phyloP scores from a whole-genome alignment of 2,888 invertebrate species.

The Acleris sparsana region DNA sequence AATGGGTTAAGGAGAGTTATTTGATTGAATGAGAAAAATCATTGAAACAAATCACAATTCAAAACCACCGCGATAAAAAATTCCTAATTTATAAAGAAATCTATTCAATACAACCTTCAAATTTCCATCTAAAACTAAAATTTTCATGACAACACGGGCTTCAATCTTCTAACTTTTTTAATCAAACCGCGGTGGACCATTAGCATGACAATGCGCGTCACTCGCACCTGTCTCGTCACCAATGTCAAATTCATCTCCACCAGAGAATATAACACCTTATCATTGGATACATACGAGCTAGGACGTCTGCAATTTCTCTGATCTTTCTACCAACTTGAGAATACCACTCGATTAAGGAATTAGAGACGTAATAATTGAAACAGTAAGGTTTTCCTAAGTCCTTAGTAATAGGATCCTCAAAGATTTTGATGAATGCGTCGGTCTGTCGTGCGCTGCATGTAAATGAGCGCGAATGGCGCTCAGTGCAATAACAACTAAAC shows the following conservation, averaged over 20 bases:
- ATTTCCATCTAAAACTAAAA: slow-evolving; percentile 21
- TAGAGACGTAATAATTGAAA: slow-evolving; percentile 16
- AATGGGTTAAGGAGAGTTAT: too few relatives aligned
- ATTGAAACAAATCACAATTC: not conserved
- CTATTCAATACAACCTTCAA: not conserved
- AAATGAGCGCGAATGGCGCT: slow-evolving; percentile 28
- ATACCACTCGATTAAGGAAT: slow-evolving; percentile 19
- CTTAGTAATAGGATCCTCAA: slow-evolving; percentile 1
- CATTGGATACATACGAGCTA: not conserved
- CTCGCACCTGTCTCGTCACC: slow-evolving; percentile 33
- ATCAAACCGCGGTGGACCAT: slow-evolving; percentile 36
- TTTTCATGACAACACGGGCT: slow-evolving; percentile 34
- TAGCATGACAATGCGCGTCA: slow-evolving; percentile 38
- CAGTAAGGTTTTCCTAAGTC: slow-evolving; percentile 5
- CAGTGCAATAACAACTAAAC: slow-evolving; percentile 36
- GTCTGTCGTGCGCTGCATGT: slow-evolving; percentile 26
- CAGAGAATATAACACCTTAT: slow-evolving; percentile 17
- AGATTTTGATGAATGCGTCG: slow-evolving; percentile 29
- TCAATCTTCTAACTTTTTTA: slow-evolving; percentile 37
- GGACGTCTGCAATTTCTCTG: slow-evolving; percentile 9
- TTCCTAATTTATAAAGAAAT: not conserved
- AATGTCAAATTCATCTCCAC: slow-evolving; percentile 1
- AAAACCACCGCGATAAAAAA: not conserved
- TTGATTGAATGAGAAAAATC: too few relatives aligned
- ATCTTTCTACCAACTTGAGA: slow-evolving; percentile 13